Evolutionary conservation across 1,140 invertebrate genomes (phyloP).

Genomic region (Cataglyphis hispanica): DNA sequence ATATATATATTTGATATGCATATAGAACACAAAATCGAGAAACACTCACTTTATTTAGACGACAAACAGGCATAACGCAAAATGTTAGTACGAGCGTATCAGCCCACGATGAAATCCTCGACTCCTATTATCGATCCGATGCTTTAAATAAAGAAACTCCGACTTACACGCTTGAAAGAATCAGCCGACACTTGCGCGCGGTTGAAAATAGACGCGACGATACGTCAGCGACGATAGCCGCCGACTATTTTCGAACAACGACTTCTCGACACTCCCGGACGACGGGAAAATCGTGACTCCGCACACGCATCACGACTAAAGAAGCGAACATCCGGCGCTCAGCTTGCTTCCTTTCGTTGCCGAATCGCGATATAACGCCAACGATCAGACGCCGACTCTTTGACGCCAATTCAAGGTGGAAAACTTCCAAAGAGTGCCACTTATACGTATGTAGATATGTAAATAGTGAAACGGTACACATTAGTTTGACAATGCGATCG

Average conservation of each 20-base stretch:
- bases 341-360: conserved; percentile 20
- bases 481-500: not conserved
- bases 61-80: not conserved
- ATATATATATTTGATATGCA: not conserved
- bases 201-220: conserved; percentile 66
- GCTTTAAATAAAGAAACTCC: conserved; percentile 50
- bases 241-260: conserved; percentile 66
- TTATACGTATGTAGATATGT: no score
- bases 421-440: not conserved
- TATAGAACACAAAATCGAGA: not conserved
- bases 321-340: not conserved
- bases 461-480: not conserved
- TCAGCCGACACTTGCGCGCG: not conserved
- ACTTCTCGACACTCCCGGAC: conserved; percentile 45
- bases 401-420: not conserved
- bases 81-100: not conserved
- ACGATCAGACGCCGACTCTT: not conserved
- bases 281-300: conserved; percentile 63
- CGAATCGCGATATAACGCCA: not conserved
- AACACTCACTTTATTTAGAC: not conserved
- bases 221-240: conserved; percentile 25
- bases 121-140: not conserved
- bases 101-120: not conserved
- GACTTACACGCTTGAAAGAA: not conserved
- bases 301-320: conserved; percentile 66